These are phyloP conservation scores for Scomber japonicus DNA, from an alignment of 2,113 vertebrate genomes.

Conservation along the genomic window DNA sequence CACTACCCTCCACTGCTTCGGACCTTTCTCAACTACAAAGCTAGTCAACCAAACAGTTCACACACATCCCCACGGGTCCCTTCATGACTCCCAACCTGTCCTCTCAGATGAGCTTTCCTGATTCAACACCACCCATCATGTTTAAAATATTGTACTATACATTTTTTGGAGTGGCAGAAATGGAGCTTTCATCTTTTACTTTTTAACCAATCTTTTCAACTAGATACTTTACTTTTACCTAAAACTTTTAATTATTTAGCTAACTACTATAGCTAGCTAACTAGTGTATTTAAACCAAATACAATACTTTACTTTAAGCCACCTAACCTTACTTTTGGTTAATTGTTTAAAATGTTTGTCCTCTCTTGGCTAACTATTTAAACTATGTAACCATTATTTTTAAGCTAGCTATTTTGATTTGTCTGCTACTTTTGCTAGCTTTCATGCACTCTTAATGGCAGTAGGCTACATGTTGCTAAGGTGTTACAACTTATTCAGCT, in stretches of 20 bases:
- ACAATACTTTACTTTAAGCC: no score
- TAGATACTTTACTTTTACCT: no score
- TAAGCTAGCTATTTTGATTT: neutral
- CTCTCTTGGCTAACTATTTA: no score
- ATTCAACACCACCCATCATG: no score
- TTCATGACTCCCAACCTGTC: neutral
- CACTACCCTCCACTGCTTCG: neutral
- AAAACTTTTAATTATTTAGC: neutral
- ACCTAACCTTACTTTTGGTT: no score
- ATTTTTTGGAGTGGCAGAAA: no score
- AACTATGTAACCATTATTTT: neutral
- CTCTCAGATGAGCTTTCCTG: neutral
- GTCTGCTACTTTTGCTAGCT: no score
- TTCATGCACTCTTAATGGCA: no score
- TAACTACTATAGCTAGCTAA: no score
- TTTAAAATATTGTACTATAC: neutral
- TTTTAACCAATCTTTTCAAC: neutral
- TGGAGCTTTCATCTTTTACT: neutral
- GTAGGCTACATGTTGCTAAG: neutral
- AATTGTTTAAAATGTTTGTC: neutral
- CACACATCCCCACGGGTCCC: neutral
- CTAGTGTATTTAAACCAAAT: no score
- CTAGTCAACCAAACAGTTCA: constrained; percentile 10
- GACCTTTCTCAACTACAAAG: constrained; percentile 8
- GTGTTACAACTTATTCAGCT: neutral